Conservation (phyloP, 1,140 invertebrate genomes). For the Aphaenogaster rudis region DNA sequence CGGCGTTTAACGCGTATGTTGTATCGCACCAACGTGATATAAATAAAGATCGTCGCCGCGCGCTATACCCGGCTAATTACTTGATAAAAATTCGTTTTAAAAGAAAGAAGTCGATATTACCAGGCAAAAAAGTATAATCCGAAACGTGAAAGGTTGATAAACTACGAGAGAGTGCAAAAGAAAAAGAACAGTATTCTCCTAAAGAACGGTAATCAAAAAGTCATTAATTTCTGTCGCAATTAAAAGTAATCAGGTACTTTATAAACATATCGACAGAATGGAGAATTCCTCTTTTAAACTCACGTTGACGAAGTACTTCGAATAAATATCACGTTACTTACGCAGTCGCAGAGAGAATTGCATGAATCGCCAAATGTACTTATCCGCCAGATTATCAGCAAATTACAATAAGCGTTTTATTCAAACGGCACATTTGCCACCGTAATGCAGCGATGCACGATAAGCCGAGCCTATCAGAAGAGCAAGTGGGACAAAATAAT, state of each 20-base stretch:
- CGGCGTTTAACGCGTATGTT: background rate
- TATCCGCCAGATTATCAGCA: constrained; percentile 56
- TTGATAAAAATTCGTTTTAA: constrained; percentile 49
- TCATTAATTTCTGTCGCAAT: constrained; percentile 11
- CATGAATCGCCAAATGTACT: constrained; percentile 42
- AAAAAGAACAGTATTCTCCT: background rate
- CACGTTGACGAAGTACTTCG: background rate
- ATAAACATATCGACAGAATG: background rate
- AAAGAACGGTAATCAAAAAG: constrained; percentile 36
- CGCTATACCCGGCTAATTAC: constrained; percentile 29
- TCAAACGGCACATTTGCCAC: constrained; percentile 31
- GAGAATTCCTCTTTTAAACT: constrained; percentile 5
- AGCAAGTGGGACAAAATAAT: background rate
- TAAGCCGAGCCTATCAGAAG: background rate
- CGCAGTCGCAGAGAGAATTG: constrained; percentile 39
- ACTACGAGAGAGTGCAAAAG: background rate
- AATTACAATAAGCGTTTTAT: constrained; percentile 67
- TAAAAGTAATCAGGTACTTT: constrained; percentile 31
- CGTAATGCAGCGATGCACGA: background rate
- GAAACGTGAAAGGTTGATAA: background rate
- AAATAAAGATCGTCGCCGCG: constrained; percentile 26
- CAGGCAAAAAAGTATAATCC: background rate
- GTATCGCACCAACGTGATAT: background rate
- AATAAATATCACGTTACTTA: background rate
- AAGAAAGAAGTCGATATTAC: constrained; percentile 37